These are phyloP conservation scores for Larimichthys polyactis DNA, from an alignment of 2,113 vertebrate species.

Conservation along the genomic window DNA sequence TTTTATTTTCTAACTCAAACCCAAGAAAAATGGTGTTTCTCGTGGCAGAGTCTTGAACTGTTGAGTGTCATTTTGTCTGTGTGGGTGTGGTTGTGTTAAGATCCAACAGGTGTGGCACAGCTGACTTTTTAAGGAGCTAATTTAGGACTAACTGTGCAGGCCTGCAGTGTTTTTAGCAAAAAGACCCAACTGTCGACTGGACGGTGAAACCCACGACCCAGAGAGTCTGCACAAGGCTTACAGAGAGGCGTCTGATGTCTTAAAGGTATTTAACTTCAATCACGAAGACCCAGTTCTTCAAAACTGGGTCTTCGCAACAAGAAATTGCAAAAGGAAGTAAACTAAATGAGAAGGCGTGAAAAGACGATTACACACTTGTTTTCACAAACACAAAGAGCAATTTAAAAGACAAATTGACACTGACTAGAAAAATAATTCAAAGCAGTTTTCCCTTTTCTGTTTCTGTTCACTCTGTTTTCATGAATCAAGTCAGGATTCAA, in stretches of 20 bases:
- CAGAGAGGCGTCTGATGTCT: background rate
- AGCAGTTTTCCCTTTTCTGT: background rate
- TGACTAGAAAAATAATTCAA: no score
- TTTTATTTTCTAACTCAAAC: conserved; percentile 1
- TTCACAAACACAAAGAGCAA: background rate
- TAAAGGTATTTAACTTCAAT: background rate
- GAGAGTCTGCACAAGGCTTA: background rate
- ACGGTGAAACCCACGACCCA: background rate
- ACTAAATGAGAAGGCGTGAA: background rate
- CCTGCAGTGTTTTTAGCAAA: conserved; percentile 26
- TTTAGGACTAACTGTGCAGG: conserved; percentile 25
- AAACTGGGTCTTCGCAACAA: background rate
- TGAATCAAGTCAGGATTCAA: background rate
- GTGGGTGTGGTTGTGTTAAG: background rate
- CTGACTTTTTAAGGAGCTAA: conserved; percentile 56
- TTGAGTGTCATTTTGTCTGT: background rate
- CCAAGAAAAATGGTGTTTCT: background rate
- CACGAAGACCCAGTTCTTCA: background rate
- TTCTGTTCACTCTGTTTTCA: background rate
- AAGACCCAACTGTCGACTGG: conserved; percentile 32
- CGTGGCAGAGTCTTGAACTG: background rate
- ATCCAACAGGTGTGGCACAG: conserved; percentile 66
- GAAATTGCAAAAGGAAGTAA: background rate
- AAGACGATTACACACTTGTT: background rate
- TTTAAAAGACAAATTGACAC: background rate